Evolutionary conservation across 2,113 vertebrate genomes (phyloP), one percentile per base, ranked within the genome.

Genomic region (Toxotes jaculatrix): DNA sequence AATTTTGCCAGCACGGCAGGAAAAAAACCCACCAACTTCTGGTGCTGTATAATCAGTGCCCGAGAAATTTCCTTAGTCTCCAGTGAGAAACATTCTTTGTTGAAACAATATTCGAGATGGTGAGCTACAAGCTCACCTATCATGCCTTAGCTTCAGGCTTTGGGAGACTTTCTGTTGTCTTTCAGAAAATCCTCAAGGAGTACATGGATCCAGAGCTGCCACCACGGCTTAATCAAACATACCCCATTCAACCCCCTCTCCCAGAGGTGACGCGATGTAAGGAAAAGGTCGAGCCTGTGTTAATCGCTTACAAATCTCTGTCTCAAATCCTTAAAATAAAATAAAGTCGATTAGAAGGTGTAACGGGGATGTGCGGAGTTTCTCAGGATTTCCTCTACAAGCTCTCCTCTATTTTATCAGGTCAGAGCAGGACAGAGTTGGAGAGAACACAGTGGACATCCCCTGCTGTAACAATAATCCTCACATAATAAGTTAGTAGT

Each of bases 211-310:
- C 59, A 17, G 63, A 77, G 57, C 82, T 82, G 84, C 90, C 86
- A 64, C 69, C 47, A 59, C 38, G 13, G 56, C 77, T 72, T 69
- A 73, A 79, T 83, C 72, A 87, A 73, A 75, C 7, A 17, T 42
- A 34, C 42, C 45, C 40, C 43, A 38, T 80, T 53, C 70, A 66
- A 38, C 70, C 83, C 40, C 23, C 27, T 60, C 5, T 74, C 76
- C 76, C 77, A 23, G 70, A 67, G 67, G 80, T 76, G 85, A 72
- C 11, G 70, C 32, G 67, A 80, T 80, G 70, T 45, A 83, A 82
- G 78, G 77, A 68, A 91, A 92, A 94, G 91, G 91, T 93, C 59
- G 80, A 83, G 77, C 63, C 75, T 75, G 87, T 76, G 76, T 85
- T 93, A 92, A 93, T 83, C 86, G 82, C 80, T 83, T 83, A 87